These are phyloP conservation scores for Diglossa cyanea DNA, from an alignment of 2,797 vertebrate genomes.

Conservation along the genomic window DNA sequence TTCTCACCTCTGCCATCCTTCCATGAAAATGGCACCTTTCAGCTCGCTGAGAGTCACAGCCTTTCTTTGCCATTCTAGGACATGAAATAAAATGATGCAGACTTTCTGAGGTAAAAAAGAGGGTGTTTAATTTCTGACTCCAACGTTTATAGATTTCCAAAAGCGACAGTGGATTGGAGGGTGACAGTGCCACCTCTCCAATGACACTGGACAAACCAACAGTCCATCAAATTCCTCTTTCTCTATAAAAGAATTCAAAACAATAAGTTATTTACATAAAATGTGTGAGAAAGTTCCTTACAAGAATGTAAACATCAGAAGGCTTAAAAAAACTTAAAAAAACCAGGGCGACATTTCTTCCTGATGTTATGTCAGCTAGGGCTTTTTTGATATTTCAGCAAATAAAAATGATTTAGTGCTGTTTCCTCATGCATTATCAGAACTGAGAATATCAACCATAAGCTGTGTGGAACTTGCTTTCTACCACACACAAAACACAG, in stretches of 20 bases:
- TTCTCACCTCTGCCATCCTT: neutral
- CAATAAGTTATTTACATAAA: neutral
- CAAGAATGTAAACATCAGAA: neutral
- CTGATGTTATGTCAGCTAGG: neutral
- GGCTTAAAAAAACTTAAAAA: neutral
- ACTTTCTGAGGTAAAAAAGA: too few relatives aligned
- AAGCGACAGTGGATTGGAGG: too few relatives aligned
- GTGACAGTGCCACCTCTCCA: neutral
- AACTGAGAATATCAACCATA: neutral
- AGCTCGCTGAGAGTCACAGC: neutral
- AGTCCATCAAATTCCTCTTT: too few relatives aligned
- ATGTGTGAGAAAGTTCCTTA: neutral
- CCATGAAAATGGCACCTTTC: neutral
- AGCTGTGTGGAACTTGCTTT: neutral
- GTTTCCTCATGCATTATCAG: neutral
- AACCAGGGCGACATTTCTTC: neutral
- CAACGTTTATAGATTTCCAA: too few relatives aligned
- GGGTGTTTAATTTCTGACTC: too few relatives aligned
- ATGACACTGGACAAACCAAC: neutral
- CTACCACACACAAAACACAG: neutral
- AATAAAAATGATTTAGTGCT: neutral
- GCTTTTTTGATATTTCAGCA: neutral
- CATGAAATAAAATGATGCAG: too few relatives aligned
- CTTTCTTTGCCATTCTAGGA: neutral
- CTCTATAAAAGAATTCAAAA: neutral